Conservation (phyloP, 2,797 vertebrate species). For the Paramormyrops hopkinsi region DNA sequence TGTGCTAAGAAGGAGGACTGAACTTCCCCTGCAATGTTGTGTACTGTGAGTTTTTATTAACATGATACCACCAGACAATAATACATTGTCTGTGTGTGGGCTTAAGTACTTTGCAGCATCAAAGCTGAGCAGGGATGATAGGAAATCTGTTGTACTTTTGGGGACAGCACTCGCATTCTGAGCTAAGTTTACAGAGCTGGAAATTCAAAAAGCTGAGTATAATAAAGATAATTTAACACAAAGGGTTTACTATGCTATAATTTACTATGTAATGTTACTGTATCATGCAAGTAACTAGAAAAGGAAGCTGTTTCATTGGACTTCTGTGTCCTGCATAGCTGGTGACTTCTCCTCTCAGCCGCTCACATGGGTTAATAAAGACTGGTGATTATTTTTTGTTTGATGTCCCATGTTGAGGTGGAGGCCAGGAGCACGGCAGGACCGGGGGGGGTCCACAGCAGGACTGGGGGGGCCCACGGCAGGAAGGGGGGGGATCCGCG, state of each 20-base stretch:
- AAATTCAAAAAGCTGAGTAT: not conserved
- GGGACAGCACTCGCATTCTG: not conserved
- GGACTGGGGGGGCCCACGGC: too few species aligned
- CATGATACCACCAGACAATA: not conserved
- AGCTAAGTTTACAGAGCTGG: not conserved
- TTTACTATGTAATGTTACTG: not conserved
- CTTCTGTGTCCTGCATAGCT: not conserved
- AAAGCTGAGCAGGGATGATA: not conserved
- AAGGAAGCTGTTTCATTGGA: not conserved
- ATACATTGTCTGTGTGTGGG: not conserved
- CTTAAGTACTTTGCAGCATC: not conserved
- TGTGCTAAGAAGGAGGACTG: not conserved
- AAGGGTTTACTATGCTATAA: not conserved
- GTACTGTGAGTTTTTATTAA: slow-evolving; percentile 2
- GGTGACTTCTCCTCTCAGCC: not conserved
- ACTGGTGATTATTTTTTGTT: not conserved
- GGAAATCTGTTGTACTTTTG: not conserved
- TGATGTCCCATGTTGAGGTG: not conserved
- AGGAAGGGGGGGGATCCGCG: too few species aligned
- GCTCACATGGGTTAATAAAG: not conserved
- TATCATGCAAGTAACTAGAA: not conserved
- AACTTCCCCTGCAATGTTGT: not conserved
- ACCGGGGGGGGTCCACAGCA: too few species aligned
- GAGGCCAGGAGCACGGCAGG: not conserved
- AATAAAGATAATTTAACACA: not conserved